Evolutionary conservation across 2,113 vertebrate genomes (phyloP).

Genomic region (Elaphurus davidianus): DNA sequence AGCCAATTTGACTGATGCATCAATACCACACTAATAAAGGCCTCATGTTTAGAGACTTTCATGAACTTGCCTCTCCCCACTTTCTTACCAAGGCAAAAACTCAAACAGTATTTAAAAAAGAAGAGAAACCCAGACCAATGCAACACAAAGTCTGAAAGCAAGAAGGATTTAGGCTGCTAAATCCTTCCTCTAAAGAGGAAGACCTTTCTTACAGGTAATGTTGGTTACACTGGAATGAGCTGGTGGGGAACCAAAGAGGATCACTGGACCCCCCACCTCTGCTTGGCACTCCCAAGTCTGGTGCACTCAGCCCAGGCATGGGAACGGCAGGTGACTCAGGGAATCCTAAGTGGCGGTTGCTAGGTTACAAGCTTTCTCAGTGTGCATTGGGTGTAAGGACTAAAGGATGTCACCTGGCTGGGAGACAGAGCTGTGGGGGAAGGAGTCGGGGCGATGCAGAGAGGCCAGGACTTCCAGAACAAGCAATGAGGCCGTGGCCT

Average conservation of each 20-base stretch:
- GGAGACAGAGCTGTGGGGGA: not conserved
- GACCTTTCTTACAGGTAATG: not conserved
- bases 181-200: not conserved
- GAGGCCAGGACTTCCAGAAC: slow-evolving; percentile 32
- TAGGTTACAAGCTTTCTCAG: slow-evolving; percentile 71
- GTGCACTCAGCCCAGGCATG: not conserved
- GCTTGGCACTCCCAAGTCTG: not conserved
- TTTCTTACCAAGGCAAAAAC: not conserved
- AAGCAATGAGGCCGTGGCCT: not conserved
- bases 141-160: not conserved
- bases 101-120: not conserved
- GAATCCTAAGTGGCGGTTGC: slow-evolving; percentile 74
- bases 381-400: slow-evolving; percentile 38
- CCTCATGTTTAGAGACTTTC: not conserved
- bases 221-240: not conserved
- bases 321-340: slow-evolving; percentile 28
- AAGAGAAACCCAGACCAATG: not conserved
- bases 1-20: not conserved
- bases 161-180: not conserved
- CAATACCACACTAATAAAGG: not conserved
- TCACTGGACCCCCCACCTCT: not conserved
- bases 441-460: not conserved
- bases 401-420: slow-evolving; percentile 62
- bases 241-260: not conserved
- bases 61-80: not conserved